phyloP scores from a whole-genome alignment of 2,113 vertebrate genomes.

The Sarotherodon lohbergeri region DNA sequence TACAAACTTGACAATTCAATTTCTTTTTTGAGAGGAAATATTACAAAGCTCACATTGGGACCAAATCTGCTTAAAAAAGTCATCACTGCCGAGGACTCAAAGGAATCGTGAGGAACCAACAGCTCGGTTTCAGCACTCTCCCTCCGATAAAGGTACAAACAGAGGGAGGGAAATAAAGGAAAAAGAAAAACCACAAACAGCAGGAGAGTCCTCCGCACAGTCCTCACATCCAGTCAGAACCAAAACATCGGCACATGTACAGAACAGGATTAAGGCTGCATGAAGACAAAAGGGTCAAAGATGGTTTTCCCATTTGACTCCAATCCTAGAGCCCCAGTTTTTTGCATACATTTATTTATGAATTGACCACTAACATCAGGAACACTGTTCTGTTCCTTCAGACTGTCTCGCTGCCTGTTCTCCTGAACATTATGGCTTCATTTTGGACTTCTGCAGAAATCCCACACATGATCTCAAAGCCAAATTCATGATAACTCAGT shows the following conservation, averaged over 20 bases:
- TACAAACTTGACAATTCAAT: conserved; percentile 57
- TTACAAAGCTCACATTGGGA: conserved; percentile 64
- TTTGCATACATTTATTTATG: not conserved
- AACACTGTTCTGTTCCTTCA: not conserved
- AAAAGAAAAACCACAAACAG: not conserved
- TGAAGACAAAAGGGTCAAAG: not conserved
- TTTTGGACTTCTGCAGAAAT: not conserved
- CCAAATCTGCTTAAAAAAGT: conserved; percentile 36
- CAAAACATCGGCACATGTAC: not conserved
- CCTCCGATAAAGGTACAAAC: conserved; percentile 10
- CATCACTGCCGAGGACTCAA: not conserved
- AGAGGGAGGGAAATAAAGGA: not conserved
- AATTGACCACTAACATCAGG: not conserved
- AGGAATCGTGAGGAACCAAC: conserved; percentile 37
- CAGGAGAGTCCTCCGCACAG: not conserved
- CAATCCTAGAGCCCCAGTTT: not conserved
- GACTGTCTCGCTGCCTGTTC: not conserved
- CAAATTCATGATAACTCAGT: not conserved
- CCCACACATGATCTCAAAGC: not conserved
- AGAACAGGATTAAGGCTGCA: not conserved
- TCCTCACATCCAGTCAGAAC: conserved; percentile 16
- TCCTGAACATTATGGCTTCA: conserved; percentile 20
- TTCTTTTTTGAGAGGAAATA: conserved; percentile 47
- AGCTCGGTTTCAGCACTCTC: conserved; percentile 16
- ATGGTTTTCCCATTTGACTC: not conserved